Base-by-base conservation (phyloP, 2,113 vertebrate species). In the Crocuta crocuta region DNA sequence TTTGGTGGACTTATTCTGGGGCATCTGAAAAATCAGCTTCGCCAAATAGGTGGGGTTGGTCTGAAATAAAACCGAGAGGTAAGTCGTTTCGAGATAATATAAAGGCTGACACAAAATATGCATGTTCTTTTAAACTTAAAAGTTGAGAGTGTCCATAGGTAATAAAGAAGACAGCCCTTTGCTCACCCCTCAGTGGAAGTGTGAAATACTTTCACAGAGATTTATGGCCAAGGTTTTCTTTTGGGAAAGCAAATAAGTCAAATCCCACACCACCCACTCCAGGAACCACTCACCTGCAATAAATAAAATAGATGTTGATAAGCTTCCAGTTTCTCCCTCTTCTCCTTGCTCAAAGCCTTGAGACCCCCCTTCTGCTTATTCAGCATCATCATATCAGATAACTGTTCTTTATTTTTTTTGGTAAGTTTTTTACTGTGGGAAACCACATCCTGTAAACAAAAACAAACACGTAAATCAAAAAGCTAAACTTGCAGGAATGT, bases 21-120 rank as follows among this genome's bases (percentile, higher is more conserved):
- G 99, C 99, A 99, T 99, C 99, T 99, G 99, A 98, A 99, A 99
- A 97, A 99, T 99, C 97, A 99, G 99, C 99, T 99, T 99, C 95
- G 99, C 99, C 95, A 99, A 99, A 94, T 99, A 99, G 15, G 99
- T 99, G 15, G 99, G 99, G 97, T 99, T 99, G 86, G 99, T 99
- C 99, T 99, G 95, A 80, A 98, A 98, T 2, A 87, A 98, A 95
- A 86, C 3, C 94, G 82, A 48, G 43, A 7, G 17, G 33, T 86
- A 43, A 65, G 12, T 55, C 24, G 91, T 65, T 70, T 94, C 66
- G 45, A 84, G 58, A 24, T 70, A 45, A 92, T 10, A 45, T 3
- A 70, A 94, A 92, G 74, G 43, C 76, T 91, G 61, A 6, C 10
- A 78, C 33, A 87, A 87, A 45, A 81, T 8, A 65, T 5, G 78